Evolutionary conservation across 2,797 vertebrate genomes (phyloP).

Genomic region (Notamacropus eugenii): DNA sequence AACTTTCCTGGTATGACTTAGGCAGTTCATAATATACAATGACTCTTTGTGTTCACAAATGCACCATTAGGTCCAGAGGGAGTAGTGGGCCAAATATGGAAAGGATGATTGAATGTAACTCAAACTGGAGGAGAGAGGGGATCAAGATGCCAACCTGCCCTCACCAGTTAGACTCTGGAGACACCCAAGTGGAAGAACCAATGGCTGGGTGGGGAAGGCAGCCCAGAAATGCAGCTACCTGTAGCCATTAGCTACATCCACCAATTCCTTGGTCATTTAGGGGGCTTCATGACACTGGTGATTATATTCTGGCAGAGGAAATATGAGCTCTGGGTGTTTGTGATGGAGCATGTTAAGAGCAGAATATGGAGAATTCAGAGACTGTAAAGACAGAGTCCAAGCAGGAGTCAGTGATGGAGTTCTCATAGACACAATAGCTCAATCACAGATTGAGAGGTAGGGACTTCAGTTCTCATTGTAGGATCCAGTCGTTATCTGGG

Average conservation of each 20-base stretch:
- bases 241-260: not conserved
- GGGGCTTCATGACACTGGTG: not conserved
- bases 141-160: not conserved
- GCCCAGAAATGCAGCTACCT: not conserved
- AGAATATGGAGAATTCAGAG: not conserved
- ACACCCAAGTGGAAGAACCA: not conserved
- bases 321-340: not conserved
- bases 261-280: not conserved
- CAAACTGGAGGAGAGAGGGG: not conserved
- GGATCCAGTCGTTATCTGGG: not conserved
- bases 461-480: not conserved
- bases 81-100: not conserved
- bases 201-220: not conserved
- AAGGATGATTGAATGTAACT: constrained; percentile 7
- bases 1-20: constrained; percentile 4
- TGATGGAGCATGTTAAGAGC: not conserved
- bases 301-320: not conserved
- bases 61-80: not conserved
- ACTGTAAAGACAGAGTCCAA: not conserved
- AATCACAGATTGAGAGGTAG: not conserved
- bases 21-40: not conserved
- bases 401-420: not conserved
- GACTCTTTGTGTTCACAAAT: not conserved
- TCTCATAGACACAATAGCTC: not conserved
- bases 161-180: not conserved